Evolutionary conservation across 2,888 invertebrate genomes (phyloP).

Genomic region (Drosophila prolongata): DNA sequence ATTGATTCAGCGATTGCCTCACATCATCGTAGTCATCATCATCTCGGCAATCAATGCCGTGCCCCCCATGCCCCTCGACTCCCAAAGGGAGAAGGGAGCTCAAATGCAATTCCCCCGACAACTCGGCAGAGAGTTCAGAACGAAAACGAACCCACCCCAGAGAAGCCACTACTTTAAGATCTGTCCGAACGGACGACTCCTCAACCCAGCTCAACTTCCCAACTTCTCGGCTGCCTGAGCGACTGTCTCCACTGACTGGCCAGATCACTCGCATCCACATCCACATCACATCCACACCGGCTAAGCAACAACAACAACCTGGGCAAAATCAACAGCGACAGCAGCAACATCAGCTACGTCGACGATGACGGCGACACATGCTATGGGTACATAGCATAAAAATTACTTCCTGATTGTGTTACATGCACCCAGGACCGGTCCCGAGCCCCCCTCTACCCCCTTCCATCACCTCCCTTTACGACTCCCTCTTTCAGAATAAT

Average conservation of each 20-base stretch:
- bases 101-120: conserved; percentile 56
- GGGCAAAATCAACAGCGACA: conserved; percentile 25
- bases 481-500: conserved; percentile 27
- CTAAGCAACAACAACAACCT: conserved; percentile 12
- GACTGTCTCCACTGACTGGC: conserved; percentile 58
- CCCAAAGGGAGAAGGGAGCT: conserved; percentile 28
- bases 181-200: too few species aligned
- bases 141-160: conserved; percentile 2
- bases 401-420: conserved; percentile 77
- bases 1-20: conserved; percentile 69
- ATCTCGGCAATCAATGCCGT: conserved; percentile 52
- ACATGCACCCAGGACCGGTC: conserved; percentile 54
- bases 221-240: conserved; percentile 36
- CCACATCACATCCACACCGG: conserved; percentile 8
- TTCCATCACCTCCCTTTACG: conserved; percentile 17
- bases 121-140: conserved; percentile 48
- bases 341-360: conserved; percentile 23
- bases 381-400: conserved; percentile 60
- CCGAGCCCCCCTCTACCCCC: conserved; percentile 28
- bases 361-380: conserved; percentile 63
- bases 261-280: conserved; percentile 55
- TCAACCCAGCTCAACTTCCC: conserved; percentile 19
- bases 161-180: conserved; percentile 36
- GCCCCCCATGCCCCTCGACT: conserved; percentile 4
- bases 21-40: conserved; percentile 59